A percentile compares a stretch with the other conserved stretches of the same genome.
These are phyloP conservation scores for Hydrolagus colliei DNA, from an alignment of 2,797 vertebrate genomes.

Conservation along the genomic window DNA sequence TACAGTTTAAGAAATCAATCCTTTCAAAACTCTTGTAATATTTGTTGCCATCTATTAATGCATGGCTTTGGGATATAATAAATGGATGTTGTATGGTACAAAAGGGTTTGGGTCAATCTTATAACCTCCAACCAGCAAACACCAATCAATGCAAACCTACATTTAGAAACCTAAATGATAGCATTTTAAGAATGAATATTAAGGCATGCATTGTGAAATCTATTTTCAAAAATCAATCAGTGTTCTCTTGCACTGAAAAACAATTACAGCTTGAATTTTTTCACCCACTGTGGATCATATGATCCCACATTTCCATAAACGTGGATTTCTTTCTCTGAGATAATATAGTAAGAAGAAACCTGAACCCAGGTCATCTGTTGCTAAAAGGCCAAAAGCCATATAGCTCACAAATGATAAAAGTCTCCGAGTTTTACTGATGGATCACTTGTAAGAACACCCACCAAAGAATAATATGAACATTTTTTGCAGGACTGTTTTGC, in stretches of 20 bases:
- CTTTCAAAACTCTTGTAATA: too few species aligned
- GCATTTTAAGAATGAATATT: background rate
- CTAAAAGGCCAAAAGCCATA: background rate
- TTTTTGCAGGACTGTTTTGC: background rate
- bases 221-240: background rate
- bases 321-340: background rate
- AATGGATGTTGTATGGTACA: background rate
- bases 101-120: background rate
- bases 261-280: background rate
- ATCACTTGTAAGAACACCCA: background rate
- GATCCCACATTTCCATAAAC: background rate
- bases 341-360: background rate
- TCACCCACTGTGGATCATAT: too few species aligned
- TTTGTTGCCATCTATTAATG: background rate
- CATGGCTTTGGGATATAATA: background rate
- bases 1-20: background rate
- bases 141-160: background rate
- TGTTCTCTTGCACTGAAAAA: background rate
- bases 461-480: background rate
- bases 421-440: background rate
- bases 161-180: background rate
- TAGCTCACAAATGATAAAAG: background rate
- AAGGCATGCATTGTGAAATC: background rate
- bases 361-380: background rate
- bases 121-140: background rate